Evolutionary conservation across 2,888 invertebrate genomes (phyloP), one percentile per base, ranked within the genome.

Genomic region (Cyrtodaria siliqua): DNA sequence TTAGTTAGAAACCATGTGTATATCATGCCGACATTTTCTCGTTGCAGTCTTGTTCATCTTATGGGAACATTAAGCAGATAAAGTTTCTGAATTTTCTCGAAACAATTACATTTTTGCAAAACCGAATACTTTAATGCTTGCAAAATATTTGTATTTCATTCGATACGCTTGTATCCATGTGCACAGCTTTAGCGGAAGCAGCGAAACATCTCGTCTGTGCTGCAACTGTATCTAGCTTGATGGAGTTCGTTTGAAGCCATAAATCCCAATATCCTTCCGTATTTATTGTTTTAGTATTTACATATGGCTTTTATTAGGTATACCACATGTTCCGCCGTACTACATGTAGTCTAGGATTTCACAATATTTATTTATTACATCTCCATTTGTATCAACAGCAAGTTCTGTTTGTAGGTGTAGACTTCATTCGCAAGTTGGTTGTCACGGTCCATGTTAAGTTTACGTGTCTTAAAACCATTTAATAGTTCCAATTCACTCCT

Each of bases 211-310:
- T 56, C 12, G 18, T n/a, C 2, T 38, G 8, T 18, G 1, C 1
- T 67, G 67, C 57, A 67, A 57, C 20, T 49, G 57, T 57, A 67
- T 67, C 55, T 38, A 12, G 16, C 38, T 57, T 57, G 47, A 57
- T 57, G 47, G 18, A 44, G 24, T 20, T 18, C 44, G 53, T 29
- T 55, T 53, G 42, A 55, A 40, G 50, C 55, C 27, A 33, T 55
- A 55, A 63, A 42, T 63, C 63, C 33, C n/a, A 53, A 53, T 33
- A 53, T 63, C 63, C 63, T 63, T 40, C 63, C 23, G 6, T 44
- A 55, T 42, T 63, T 63, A 63, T 63, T 63, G 63, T 63, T 63
- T 63, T 55, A 63, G 44, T 20, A 40, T 38, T 29, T 38, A 12
- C 63, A 63, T 53, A 44, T 63, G 63, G 49, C 40, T 63, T 63